Conservation (phyloP, 1,140 invertebrate species). For the Brachionus plicatilis region DNA sequence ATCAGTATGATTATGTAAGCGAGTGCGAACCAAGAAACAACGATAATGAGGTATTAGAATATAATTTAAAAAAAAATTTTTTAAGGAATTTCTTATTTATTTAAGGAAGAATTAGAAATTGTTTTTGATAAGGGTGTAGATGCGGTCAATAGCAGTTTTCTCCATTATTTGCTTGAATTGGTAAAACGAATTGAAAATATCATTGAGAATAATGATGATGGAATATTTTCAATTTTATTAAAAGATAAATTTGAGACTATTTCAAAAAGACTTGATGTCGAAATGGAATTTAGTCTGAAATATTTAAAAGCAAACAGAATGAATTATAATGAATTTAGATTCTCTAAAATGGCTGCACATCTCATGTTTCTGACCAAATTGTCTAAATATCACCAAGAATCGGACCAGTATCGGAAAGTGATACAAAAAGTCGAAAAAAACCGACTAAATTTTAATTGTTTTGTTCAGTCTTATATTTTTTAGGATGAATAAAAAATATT, state of each 20-base stretch:
- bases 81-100: no score
- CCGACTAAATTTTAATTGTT: not conserved
- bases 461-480: conserved; percentile 14
- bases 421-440: not conserved
- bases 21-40: not conserved
- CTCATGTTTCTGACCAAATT: not conserved
- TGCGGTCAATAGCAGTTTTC: not conserved
- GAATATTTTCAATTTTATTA: not conserved
- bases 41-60: not conserved
- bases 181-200: not conserved
- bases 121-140: conserved; percentile 13
- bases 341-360: not conserved
- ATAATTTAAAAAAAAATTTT: not conserved
- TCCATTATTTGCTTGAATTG: not conserved
- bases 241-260: not conserved
- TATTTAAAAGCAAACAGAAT: not conserved
- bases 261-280: not conserved
- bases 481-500: not conserved
- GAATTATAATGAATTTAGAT: conserved; percentile 1
- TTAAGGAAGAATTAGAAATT: conserved; percentile 2
- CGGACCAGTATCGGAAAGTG: not conserved
- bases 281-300: not conserved
- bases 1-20: not conserved
- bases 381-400: not conserved
- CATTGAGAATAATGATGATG: not conserved